These are phyloP conservation scores for Carcina quercana DNA, from an alignment of 2,888 invertebrate species.

Conservation along the genomic window DNA sequence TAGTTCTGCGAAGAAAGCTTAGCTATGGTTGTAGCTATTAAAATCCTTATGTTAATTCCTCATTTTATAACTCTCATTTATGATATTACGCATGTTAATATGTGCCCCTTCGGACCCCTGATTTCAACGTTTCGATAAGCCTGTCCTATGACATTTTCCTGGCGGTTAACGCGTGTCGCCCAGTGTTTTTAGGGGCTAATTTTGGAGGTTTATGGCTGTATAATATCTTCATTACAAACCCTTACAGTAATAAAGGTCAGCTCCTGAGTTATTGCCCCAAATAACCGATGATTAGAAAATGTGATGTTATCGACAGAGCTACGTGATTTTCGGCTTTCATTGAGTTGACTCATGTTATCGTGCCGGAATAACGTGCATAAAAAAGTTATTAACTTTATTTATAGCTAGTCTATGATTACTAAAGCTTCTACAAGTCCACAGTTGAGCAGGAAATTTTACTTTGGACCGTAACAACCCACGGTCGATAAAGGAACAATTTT, in stretches of 20 bases:
- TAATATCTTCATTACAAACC: constrained; percentile 34
- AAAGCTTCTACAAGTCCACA: too few relatives aligned
- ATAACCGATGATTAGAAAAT: too few relatives aligned
- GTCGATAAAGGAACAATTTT: not conserved
- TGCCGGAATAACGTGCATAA: too few relatives aligned
- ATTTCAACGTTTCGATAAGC: constrained; percentile 42
- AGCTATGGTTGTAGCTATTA: constrained; percentile 36
- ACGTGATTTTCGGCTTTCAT: too few relatives aligned
- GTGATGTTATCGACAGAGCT: too few relatives aligned
- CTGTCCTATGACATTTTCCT: constrained; percentile 19
- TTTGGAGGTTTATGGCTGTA: constrained; percentile 25
- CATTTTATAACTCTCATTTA: constrained; percentile 49
- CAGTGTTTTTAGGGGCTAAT: constrained; percentile 26
- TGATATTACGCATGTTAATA: constrained; percentile 48
- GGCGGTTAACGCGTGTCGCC: constrained; percentile 22
- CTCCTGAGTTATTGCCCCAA: constrained; percentile 5
- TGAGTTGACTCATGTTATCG: too few relatives aligned
- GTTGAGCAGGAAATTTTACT: too few relatives aligned
- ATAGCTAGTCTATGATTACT: too few relatives aligned
- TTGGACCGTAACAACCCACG: too few relatives aligned
- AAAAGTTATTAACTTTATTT: too few relatives aligned
- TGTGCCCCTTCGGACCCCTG: constrained; percentile 26
- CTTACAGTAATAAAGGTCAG: constrained; percentile 5
- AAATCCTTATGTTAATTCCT: constrained; percentile 48
- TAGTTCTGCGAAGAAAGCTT: constrained; percentile 14